Percentiles rank a stretch among this genome's conserved stretches.
These are phyloP conservation scores for Phymorhynchus buccinoides DNA, from an alignment of 1,140 invertebrate species.

Conservation along the genomic window DNA sequence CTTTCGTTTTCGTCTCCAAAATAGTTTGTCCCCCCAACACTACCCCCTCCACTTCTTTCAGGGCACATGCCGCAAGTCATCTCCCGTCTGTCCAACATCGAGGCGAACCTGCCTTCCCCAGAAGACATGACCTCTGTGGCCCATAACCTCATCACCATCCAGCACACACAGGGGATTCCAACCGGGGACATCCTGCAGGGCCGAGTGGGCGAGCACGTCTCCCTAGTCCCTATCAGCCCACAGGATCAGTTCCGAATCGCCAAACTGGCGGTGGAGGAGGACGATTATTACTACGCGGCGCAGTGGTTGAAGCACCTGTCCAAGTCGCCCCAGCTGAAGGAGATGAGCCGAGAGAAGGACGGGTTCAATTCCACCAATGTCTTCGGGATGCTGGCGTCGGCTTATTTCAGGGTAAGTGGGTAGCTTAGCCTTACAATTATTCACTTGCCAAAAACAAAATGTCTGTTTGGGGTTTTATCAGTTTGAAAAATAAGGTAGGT, in stretches of 20 bases:
- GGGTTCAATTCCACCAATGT: constrained; percentile 38
- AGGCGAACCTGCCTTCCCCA: constrained; percentile 25
- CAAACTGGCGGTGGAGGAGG: constrained; percentile 30
- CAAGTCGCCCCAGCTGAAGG: neutral
- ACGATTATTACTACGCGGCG: constrained; percentile 37
- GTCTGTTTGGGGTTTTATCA: no score
- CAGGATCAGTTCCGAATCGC: constrained; percentile 31
- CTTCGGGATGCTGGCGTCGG: constrained; percentile 32
- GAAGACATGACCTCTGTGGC: constrained; percentile 5
- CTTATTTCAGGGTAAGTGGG: constrained; percentile 33
- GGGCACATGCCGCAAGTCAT: constrained; percentile 34
- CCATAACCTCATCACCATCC: constrained; percentile 33
- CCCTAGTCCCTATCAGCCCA: neutral
- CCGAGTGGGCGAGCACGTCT: constrained; percentile 2
- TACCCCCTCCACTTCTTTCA: neutral
- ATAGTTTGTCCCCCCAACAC: neutral
- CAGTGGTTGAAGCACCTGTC: constrained; percentile 38
- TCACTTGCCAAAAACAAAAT: no score
- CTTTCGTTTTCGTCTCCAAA: no score
- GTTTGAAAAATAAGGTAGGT: no score
- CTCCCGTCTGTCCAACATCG: constrained; percentile 28
- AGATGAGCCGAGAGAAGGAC: constrained; percentile 13
- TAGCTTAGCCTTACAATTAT: neutral
- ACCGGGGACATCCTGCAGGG: constrained; percentile 11
- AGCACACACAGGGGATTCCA: constrained; percentile 30